Percentiles rank a stretch among this genome's conserved stretches.
phyloP scores from a whole-genome alignment of 1,140 invertebrate species.

The Propsilocerus akamusi region DNA sequence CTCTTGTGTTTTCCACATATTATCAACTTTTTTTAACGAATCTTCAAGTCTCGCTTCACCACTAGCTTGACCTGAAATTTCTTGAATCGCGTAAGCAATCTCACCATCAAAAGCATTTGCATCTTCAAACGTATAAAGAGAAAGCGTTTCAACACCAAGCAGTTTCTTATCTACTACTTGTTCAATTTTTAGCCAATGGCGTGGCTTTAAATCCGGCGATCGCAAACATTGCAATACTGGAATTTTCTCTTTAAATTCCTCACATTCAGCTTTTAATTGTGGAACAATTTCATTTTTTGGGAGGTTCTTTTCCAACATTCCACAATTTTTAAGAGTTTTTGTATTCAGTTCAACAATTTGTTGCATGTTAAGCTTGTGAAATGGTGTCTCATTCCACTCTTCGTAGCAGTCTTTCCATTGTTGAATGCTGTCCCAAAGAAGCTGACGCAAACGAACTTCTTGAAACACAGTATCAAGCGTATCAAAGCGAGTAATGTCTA shows the following conservation, averaged over 20 bases:
- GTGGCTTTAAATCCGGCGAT: conserved; percentile 20
- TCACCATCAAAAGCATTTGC: conserved; percentile 44
- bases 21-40: conserved; percentile 65
- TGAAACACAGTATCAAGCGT: conserved; percentile 55
- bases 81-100: conserved; percentile 46
- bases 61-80: conserved; percentile 66
- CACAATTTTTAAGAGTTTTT: conserved; percentile 49
- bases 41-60: conserved; percentile 63
- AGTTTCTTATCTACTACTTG: conserved; percentile 49
- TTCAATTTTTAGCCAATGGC: conserved; percentile 72
- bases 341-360: conserved; percentile 43
- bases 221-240: conserved; percentile 20
- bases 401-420: conserved; percentile 38
- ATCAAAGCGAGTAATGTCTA: conserved; percentile 62
- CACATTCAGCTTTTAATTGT: conserved; percentile 50
- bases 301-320: conserved; percentile 54
- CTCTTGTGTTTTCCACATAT: conserved; percentile 60
- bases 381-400: conserved; percentile 33
- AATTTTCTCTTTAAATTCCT: conserved; percentile 49
- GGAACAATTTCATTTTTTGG: conserved; percentile 58
- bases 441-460: conserved; percentile 54
- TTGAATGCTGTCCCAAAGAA: conserved; percentile 55
- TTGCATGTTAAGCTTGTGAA: conserved; percentile 48
- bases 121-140: conserved; percentile 45
- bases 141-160: conserved; percentile 42